These are phyloP conservation scores for Phalloptychus januarius DNA, from an alignment of 2,797 vertebrate genomes.

Conservation along the genomic window DNA sequence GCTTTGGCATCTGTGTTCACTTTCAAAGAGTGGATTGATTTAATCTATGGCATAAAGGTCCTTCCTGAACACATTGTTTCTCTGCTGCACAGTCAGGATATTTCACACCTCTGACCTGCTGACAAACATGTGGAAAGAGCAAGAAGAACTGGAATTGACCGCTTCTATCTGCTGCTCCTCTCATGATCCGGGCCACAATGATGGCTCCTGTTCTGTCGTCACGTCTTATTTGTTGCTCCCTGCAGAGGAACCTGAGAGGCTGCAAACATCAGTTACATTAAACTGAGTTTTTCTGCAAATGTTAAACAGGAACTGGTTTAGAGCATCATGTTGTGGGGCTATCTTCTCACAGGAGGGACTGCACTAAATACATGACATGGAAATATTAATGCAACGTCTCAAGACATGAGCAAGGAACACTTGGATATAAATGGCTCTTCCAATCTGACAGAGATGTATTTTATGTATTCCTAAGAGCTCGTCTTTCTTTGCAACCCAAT, in stretches of 20 bases:
- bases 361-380: too few species aligned
- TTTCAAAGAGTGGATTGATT: constrained; percentile 23
- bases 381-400: too few species aligned
- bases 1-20: constrained; percentile 11
- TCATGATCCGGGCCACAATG: constrained; percentile 93
- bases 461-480: not conserved
- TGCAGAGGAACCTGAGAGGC: constrained; percentile 60
- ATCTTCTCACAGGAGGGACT: too few species aligned
- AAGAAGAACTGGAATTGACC: constrained; percentile 77
- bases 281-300: constrained; percentile 21
- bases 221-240: constrained; percentile 94
- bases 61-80: not conserved
- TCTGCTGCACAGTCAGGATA: constrained; percentile 1
- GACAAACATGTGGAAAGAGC: not conserved
- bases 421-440: too few species aligned
- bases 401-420: too few species aligned
- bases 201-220: constrained; percentile 87
- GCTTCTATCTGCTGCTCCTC: constrained; percentile 94
- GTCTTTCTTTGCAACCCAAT: constrained; percentile 38
- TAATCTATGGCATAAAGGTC: not conserved
- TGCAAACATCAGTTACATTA: not conserved
- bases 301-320: constrained; percentile 7
- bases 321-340: not conserved
- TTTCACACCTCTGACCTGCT: constrained; percentile 3
- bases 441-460: too few species aligned